These are phyloP conservation scores for Caranx melampygus DNA, from an alignment of 2,113 vertebrate genomes.

Conservation along the genomic window DNA sequence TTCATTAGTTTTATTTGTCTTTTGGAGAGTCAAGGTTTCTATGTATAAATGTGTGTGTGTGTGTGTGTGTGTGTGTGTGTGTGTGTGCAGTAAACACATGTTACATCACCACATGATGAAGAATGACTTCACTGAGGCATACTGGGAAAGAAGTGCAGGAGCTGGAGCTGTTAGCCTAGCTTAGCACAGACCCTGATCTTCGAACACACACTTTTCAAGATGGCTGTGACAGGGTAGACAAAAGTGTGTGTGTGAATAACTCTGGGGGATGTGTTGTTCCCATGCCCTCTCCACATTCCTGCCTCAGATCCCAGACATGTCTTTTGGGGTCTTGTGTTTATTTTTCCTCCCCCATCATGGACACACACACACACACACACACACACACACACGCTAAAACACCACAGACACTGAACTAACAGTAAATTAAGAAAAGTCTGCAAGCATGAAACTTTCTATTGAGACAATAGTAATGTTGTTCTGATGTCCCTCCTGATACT, in stretches of 20 bases:
- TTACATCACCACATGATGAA: conserved; percentile 21
- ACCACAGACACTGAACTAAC: not conserved
- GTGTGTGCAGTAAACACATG: too few species aligned
- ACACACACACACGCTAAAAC: not conserved
- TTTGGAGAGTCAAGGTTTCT: too few species aligned
- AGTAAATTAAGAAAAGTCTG: conserved; percentile 11
- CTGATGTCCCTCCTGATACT: too few species aligned
- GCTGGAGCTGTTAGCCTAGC: not conserved
- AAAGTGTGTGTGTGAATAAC: conserved; percentile 19
- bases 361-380: conserved; percentile 47
- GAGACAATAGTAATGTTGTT: too few species aligned
- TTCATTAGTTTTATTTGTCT: too few species aligned
- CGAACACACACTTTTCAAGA: conserved; percentile 2
- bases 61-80: too few species aligned
- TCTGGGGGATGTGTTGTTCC: conserved; percentile 88
- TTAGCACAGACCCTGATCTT: not conserved
- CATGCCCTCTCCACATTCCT: conserved; percentile 92
- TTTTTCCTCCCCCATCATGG: conserved; percentile 84
- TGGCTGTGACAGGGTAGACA: not conserved
- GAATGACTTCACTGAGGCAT: not conserved
- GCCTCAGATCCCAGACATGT: conserved; percentile 86
- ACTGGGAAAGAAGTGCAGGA: not conserved
- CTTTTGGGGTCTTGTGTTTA: conserved; percentile 77
- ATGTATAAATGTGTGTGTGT: too few species aligned
- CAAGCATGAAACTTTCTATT: too few species aligned